Percentiles rank a stretch among this genome's conserved stretches.
Evolutionary conservation across 1,140 invertebrate genomes (phyloP).

Genomic region (Achatina immaculata): DNA sequence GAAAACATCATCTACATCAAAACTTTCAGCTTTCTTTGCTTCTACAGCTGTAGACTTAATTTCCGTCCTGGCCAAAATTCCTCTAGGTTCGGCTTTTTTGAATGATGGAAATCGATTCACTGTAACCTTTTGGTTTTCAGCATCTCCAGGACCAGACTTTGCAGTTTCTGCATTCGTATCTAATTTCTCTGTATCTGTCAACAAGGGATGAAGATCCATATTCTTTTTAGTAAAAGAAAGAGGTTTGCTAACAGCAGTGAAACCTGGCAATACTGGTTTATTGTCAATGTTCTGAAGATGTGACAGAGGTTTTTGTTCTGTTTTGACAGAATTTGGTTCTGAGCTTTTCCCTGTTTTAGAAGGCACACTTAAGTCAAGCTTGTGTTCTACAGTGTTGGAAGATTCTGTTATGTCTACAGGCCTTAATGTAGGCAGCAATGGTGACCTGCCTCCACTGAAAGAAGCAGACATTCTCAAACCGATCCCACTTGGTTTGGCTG

Average conservation of each 20-base stretch:
- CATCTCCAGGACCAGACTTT: not conserved
- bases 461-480: not conserved
- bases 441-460: not conserved
- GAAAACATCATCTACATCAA: not conserved
- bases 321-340: not conserved
- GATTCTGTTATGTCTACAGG: not conserved
- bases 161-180: not conserved
- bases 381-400: not conserved
- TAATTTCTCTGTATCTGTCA: not conserved
- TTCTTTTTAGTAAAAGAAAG: not conserved
- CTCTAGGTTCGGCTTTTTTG: not conserved
- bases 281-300: not conserved
- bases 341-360: too few species aligned
- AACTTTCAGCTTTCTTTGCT: not conserved
- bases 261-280: not conserved
- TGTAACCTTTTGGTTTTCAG: not conserved
- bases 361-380: too few species aligned
- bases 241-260: not conserved
- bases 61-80: not conserved
- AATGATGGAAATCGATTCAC: not conserved
- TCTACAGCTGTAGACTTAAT: not conserved
- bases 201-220: not conserved
- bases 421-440: not conserved
- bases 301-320: not conserved
- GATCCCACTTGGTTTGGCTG: not conserved